These are phyloP conservation scores for Hetaerina titia DNA, from an alignment of 2,888 invertebrate species.

Conservation along the genomic window DNA sequence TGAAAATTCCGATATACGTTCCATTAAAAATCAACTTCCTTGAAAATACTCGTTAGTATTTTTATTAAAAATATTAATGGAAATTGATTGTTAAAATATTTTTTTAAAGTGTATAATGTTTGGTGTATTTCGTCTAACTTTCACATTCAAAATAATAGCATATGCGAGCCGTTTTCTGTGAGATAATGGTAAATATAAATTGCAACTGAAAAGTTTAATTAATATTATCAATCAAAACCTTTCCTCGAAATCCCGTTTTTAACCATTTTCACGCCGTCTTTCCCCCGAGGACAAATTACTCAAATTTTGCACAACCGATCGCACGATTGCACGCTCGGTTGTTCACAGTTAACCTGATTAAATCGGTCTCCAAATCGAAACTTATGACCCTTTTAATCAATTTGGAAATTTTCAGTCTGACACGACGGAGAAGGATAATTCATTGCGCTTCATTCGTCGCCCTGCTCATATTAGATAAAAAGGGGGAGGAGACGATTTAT, in stretches of 20 bases:
- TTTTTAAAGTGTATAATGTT: too few species aligned
- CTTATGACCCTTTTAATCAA: conserved; percentile 21
- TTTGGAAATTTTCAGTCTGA: conserved; percentile 15
- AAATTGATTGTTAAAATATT: background rate
- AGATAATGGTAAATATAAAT: background rate
- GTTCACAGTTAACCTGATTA: conserved; percentile 19
- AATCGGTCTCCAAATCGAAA: conserved; percentile 21
- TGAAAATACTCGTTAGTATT: too few species aligned
- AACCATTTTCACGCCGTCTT: background rate
- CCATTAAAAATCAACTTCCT: too few species aligned
- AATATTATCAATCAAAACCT: background rate
- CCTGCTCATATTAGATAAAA: background rate
- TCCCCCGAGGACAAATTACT: background rate
- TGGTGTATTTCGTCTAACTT: too few species aligned
- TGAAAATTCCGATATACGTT: too few species aligned
- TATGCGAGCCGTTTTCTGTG: too few species aligned
- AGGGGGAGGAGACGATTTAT: background rate
- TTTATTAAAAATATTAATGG: background rate
- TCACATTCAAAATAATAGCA: too few species aligned
- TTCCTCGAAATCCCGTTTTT: background rate
- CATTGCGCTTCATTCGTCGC: conserved; percentile 27
- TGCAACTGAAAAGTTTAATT: background rate
- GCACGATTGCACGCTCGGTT: background rate
- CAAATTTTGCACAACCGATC: conserved; percentile 12
- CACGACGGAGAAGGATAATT: background rate